Evolutionary conservation across 30 jellyfish, hydroid and myxozoan genomes (phyloP).

Genomic region (Pelagia noctiluca): DNA sequence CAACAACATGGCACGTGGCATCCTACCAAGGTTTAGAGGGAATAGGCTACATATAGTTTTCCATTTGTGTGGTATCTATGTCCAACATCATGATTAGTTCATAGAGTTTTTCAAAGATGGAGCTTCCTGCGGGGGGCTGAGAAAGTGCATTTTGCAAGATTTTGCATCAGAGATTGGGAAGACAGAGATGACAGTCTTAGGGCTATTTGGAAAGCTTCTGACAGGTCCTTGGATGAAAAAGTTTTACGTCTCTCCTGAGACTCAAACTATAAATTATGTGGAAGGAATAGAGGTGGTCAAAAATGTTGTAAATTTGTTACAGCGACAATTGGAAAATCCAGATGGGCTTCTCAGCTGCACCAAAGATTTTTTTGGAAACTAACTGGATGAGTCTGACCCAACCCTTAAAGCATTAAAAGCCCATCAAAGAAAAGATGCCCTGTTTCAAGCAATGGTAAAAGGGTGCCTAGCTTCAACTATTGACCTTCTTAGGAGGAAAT

Average conservation of each 20-base stretch:
- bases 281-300: constrained; percentile 45
- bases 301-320: background rate
- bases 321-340: constrained; percentile 30
- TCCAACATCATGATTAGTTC: constrained; percentile 41
- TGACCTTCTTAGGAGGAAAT: constrained; percentile 34
- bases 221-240: constrained; percentile 69
- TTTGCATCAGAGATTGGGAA: constrained; percentile 28
- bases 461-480: constrained; percentile 23
- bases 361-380: constrained; percentile 14
- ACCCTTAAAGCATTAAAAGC: constrained; percentile 9
- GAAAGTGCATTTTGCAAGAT: constrained; percentile 41
- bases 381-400: constrained; percentile 1
- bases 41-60: constrained; percentile 56
- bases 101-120: too few species aligned
- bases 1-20: constrained; percentile 40
- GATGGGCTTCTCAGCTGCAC: constrained; percentile 49
- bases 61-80: constrained; percentile 51
- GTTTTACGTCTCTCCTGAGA: constrained; percentile 20
- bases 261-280: constrained; percentile 41
- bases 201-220: constrained; percentile 52
- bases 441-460: constrained; percentile 28
- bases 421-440: constrained; percentile 7
- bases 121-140: constrained; percentile 62
- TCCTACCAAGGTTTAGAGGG: constrained; percentile 56
- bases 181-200: constrained; percentile 47